phyloP scores from a whole-genome alignment of 2,797 vertebrate genomes.

The Rhyacichthys aspro region DNA sequence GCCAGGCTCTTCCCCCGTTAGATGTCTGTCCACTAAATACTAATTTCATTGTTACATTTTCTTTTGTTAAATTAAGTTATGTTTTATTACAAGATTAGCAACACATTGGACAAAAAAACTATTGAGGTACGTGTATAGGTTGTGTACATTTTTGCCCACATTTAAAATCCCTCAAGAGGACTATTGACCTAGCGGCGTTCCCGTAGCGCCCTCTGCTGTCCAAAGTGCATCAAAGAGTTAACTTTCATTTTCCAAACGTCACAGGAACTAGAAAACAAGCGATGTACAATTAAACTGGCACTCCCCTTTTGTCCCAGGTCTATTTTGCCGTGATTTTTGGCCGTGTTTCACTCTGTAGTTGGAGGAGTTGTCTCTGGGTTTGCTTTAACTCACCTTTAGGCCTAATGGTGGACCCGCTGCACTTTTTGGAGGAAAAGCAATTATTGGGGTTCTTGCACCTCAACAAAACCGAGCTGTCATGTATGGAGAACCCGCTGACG shows the following conservation, averaged over 20 bases:
- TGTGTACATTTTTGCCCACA: not conserved
- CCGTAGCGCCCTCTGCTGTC: constrained; percentile 18
- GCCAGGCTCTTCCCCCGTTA: too few relatives aligned
- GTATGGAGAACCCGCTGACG: constrained; percentile 60
- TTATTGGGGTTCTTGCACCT: constrained; percentile 62
- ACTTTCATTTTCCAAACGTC: constrained; percentile 64
- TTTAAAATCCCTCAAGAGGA: too few relatives aligned
- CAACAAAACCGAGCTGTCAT: constrained; percentile 72
- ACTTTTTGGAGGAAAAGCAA: constrained; percentile 33
- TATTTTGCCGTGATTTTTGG: not conserved
- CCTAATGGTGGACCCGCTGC: constrained; percentile 50
- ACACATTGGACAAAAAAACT: too few relatives aligned
- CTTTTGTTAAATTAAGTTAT: too few relatives aligned
- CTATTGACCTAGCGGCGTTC: too few relatives aligned
- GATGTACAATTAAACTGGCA: not conserved
- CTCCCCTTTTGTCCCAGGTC: not conserved
- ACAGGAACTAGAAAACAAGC: constrained; percentile 10
- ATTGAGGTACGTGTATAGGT: too few relatives aligned
- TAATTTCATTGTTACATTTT: too few relatives aligned
- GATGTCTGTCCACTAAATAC: too few relatives aligned
- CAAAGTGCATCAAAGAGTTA: not conserved
- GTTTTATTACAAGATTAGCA: too few relatives aligned
- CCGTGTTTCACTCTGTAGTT: too few relatives aligned
- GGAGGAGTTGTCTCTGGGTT: not conserved
- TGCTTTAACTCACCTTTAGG: not conserved